A percentile compares a stretch with the other conserved stretches of the same genome.
Conservation (phyloP, 2,797 vertebrate species). For the Pseudomugil gertrudae region DNA sequence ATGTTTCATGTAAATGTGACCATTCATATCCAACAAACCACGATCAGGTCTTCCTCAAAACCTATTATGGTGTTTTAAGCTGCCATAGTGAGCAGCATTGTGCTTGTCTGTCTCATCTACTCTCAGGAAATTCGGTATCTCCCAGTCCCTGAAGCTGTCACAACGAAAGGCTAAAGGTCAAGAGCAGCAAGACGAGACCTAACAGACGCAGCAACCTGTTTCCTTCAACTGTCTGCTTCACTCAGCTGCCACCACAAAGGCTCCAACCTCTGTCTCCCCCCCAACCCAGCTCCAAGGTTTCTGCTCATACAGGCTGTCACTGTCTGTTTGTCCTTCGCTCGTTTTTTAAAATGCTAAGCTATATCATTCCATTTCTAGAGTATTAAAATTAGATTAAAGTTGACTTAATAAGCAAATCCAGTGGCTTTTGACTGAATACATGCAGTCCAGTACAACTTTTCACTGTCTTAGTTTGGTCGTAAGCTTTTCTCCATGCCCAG, state of each 20-base stretch:
- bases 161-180: conserved; percentile 76
- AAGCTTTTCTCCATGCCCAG: conserved; percentile 37
- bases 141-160: conserved; percentile 61
- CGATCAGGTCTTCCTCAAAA: neutral
- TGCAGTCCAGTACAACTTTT: conserved; percentile 4
- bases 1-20: neutral
- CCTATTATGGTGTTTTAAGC: conserved; percentile 1
- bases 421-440: conserved; percentile 4
- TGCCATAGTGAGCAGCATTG: neutral
- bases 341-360: neutral
- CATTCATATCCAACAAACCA: no score
- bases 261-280: conserved; percentile 12
- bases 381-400: neutral
- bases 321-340: neutral
- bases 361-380: neutral
- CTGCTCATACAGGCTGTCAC: neutral
- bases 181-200: conserved; percentile 69
- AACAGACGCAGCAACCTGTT: conserved; percentile 75
- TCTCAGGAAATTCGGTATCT: conserved; percentile 44
- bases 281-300: neutral
- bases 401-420: conserved; percentile 3
- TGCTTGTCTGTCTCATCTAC: conserved; percentile 6
- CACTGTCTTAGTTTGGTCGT: conserved; percentile 20
- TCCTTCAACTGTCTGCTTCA: conserved; percentile 58
- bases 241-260: conserved; percentile 67